These are phyloP conservation scores for Panonychus citri DNA, from an alignment of 1,140 invertebrate genomes.

Conservation along the genomic window DNA sequence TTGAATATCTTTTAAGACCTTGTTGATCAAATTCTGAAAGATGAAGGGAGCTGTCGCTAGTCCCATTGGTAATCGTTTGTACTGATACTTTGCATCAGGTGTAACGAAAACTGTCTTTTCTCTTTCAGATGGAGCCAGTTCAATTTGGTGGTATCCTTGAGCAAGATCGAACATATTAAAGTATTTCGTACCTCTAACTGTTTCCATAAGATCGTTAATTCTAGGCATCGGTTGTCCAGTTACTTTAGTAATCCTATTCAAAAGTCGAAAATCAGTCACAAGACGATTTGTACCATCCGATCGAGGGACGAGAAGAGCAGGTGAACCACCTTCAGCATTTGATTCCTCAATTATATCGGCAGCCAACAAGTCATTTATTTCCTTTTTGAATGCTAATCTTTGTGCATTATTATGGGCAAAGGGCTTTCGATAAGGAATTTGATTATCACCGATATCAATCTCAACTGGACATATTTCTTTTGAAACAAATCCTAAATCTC, in stretches of 20 bases:
- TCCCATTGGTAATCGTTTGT: slow-evolving; percentile 23
- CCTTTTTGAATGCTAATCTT: background rate
- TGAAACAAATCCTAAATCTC: too few relatives aligned
- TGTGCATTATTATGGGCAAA: background rate
- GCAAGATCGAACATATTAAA: slow-evolving; percentile 10
- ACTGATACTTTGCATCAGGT: slow-evolving; percentile 22
- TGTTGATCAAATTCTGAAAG: slow-evolving; percentile 24
- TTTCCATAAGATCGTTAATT: slow-evolving; percentile 19
- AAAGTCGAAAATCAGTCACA: slow-evolving; percentile 27
- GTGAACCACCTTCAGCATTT: background rate
- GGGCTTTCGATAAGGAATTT: background rate
- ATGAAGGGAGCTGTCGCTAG: slow-evolving; percentile 21
- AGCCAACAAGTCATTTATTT: background rate
- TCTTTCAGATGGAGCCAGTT: slow-evolving; percentile 18
- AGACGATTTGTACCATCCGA: slow-evolving; percentile 24
- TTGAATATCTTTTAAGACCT: slow-evolving; percentile 14
- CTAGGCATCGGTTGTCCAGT: slow-evolving; percentile 22
- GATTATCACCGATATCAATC: too few relatives aligned
- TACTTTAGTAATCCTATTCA: slow-evolving; percentile 21
- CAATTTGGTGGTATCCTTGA: slow-evolving; percentile 26
- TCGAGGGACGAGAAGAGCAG: slow-evolving; percentile 19
- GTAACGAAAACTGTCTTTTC: slow-evolving; percentile 25
- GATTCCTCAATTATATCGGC: slow-evolving; percentile 8
- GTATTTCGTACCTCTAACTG: slow-evolving; percentile 17
- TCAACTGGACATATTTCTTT: too few relatives aligned